phyloP scores from a whole-genome alignment of 2,113 vertebrate species.

The Heliornis fulica region DNA sequence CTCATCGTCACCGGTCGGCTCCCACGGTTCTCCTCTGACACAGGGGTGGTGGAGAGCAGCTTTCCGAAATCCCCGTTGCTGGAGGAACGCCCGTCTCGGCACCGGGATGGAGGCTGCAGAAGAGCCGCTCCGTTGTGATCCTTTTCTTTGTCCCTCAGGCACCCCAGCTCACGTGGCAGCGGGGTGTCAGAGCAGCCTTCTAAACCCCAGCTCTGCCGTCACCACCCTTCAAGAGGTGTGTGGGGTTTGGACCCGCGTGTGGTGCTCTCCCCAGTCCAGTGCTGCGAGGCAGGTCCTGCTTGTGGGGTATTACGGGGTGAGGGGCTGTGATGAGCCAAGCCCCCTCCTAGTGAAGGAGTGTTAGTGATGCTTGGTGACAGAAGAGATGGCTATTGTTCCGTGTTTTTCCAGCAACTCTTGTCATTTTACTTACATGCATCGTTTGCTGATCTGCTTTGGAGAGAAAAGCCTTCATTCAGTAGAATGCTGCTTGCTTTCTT shows the following conservation, averaged over 20 bases:
- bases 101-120: background rate
- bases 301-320: fast-evolving
- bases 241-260: background rate
- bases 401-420: background rate
- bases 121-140: background rate
- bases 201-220: background rate
- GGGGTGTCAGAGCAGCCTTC: background rate
- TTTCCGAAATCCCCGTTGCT: fast-evolving
- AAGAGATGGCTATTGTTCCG: background rate
- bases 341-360: fast-evolving
- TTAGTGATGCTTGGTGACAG: background rate
- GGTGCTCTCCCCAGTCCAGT: too few relatives aligned
- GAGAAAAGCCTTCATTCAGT: background rate
- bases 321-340: background rate
- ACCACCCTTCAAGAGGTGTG: background rate
- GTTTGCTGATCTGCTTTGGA: background rate
- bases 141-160: background rate
- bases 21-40: fast-evolving
- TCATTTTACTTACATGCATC: background rate
- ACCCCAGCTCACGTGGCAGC: background rate
- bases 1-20: fast-evolving
- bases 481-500: background rate
- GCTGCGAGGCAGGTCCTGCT: background rate
- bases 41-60: background rate
- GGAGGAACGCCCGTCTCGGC: fast-evolving